Base-by-base conservation (phyloP, 2,888 invertebrate genomes). In the Subacronicta megacephala region DNA sequence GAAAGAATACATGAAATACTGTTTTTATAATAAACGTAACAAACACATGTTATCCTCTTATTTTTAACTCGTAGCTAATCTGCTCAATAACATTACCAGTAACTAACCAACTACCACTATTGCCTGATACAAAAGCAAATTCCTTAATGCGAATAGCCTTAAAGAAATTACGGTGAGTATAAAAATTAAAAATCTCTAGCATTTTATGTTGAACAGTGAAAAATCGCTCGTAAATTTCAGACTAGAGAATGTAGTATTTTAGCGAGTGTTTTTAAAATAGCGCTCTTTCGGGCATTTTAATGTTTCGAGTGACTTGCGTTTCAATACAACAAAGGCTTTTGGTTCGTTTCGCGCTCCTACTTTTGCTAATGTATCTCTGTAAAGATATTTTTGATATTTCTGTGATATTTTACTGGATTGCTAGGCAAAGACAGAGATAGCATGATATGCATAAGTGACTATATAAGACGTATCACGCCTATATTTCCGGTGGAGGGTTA, bases 261-360 rank as follows among this genome's bases (percentile, higher is more conserved):
- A 10, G 1, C 18, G 26, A 45, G 36, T 42, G 36, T 7, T 45
- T 10, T 10, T 13, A 53, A 31, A 49, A 68, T 68, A 42, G 18
- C 16, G 17, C n/a, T 10, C 20, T 18, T 13, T 17, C 31, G 49
- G 17, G 2, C 33, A 45, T 45, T 62, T 47, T 70, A 70, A 72
- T 76, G 67, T 63, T 65, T 55, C 52, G 43, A 58, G 58, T 77
- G 76, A 76, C 77, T 74, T 62, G 72, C 70, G 44, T 44, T 57
- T 61, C 45, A 54, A 40, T 40, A 18, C 43, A 51, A 62, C 60
- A 65, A 72, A 53, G 59, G 38, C 18, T 29, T 41, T 35, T 13
- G 40, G 38, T 45, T 59, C 55, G 29, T 43, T 33, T 31, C 26
- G 7, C 7, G 16, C 15, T 51, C 15, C 9, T 18, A 23, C 26